Evolutionary conservation across 2,888 invertebrate genomes (phyloP).

Genomic region (Pycnomerus fuliginosus): DNA sequence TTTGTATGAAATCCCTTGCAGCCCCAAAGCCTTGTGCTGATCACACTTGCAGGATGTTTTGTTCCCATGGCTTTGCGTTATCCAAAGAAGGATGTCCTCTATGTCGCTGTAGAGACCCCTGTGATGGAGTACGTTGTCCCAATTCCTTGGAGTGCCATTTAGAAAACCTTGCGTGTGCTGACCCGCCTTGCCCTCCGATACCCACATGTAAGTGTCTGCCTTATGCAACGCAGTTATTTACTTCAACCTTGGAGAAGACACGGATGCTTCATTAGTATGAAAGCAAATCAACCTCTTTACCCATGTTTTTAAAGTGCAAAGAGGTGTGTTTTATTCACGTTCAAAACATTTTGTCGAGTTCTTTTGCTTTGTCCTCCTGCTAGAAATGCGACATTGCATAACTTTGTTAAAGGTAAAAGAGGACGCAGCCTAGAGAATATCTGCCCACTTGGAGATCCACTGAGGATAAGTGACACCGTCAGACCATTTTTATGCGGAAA

Average conservation of each 20-base stretch:
- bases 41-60: conserved; percentile 83
- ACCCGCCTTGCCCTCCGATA: conserved; percentile 80
- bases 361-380: conserved; percentile 20
- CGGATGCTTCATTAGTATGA: not conserved
- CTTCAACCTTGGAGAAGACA: not conserved
- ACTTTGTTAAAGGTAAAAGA: conserved; percentile 60
- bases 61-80: conserved; percentile 79
- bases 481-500: conserved; percentile 81
- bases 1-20: conserved; percentile 19
- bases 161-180: conserved; percentile 74
- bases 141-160: conserved; percentile 74
- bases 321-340: conserved; percentile 26
- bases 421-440: conserved; percentile 75
- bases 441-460: conserved; percentile 74
- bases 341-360: conserved; percentile 19
- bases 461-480: conserved; percentile 70
- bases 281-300: not conserved
- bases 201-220: conserved; percentile 79
- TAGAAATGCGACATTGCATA: conserved; percentile 20
- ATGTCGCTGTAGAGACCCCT: conserved; percentile 82
- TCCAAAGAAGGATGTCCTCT: conserved; percentile 69
- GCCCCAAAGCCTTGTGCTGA: conserved; percentile 72
- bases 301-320: conserved; percentile 14
- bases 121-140: conserved; percentile 73
- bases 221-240: conserved; percentile 7